Evolutionary conservation across 1,140 invertebrate species (phyloP).

Genomic region (Octopus bimaculoides): DNA sequence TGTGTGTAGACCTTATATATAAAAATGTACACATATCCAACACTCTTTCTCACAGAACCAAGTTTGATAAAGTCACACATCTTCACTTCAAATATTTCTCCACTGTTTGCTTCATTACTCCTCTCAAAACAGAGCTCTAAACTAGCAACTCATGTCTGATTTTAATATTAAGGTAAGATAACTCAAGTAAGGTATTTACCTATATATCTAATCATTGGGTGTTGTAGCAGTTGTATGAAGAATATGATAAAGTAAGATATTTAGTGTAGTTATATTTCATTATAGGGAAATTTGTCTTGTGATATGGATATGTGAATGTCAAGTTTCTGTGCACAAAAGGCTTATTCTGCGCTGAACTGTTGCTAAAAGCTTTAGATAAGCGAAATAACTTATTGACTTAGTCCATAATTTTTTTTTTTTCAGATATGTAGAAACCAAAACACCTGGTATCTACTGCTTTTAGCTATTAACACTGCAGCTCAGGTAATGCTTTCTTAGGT

Average conservation of each 20-base stretch:
- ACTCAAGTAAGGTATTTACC: too few relatives aligned
- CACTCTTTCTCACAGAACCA: background rate
- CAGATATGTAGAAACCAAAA: conserved; percentile 7
- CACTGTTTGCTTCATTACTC: too few relatives aligned
- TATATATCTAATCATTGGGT: too few relatives aligned
- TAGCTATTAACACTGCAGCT: conserved; percentile 15
- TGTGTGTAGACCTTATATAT: background rate
- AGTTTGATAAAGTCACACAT: too few relatives aligned
- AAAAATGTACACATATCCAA: conserved; percentile 7
- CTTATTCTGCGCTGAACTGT: background rate
- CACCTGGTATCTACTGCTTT: conserved; percentile 13
- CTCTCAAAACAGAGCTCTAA: too few relatives aligned
- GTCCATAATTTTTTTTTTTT: background rate
- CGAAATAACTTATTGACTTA: too few relatives aligned
- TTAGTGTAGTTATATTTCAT: too few relatives aligned
- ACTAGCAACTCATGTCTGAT: too few relatives aligned
- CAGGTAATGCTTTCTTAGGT: conserved; percentile 15
- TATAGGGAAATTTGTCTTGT: conserved; percentile 4
- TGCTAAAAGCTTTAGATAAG: background rate
- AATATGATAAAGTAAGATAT: too few relatives aligned
- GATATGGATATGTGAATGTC: conserved; percentile 5
- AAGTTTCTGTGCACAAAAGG: conserved; percentile 5
- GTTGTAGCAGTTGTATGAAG: too few relatives aligned
- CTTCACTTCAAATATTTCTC: too few relatives aligned
- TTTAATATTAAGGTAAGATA: too few relatives aligned